Conservation (phyloP, 1,140 invertebrate genomes). For the Musca domestica region DNA sequence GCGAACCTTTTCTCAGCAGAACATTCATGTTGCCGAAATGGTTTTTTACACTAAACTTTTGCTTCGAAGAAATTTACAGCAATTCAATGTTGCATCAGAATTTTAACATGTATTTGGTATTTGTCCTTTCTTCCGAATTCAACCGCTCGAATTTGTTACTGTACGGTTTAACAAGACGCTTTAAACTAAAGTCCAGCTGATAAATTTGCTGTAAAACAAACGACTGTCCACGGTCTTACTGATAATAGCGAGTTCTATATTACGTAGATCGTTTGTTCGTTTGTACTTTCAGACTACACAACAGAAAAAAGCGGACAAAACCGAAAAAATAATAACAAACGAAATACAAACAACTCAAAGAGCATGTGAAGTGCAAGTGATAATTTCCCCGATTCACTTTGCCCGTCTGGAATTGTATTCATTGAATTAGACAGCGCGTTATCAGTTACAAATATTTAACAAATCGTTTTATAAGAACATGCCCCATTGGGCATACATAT, state of each 20-base stretch:
- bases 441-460: no score
- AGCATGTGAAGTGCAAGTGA: conserved; percentile 16
- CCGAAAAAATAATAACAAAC: no score
- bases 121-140: background rate
- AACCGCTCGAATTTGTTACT: background rate
- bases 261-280: no score
- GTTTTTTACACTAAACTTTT: background rate
- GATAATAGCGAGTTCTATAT: background rate
- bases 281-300: no score
- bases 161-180: conserved; percentile 3
- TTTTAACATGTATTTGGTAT: background rate
- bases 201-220: no score
- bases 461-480: no score
- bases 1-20: conserved; percentile 1
- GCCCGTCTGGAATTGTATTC: background rate
- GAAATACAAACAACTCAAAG: background rate
- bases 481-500: no score
- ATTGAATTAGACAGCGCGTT: no score
- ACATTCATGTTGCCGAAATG: conserved; percentile 5
- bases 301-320: no score
- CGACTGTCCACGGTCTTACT: background rate
- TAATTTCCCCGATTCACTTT: background rate
- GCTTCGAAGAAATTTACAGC: background rate
- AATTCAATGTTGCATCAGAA: background rate
- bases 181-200: conserved; percentile 10